Evolutionary conservation across 2,888 invertebrate genomes (phyloP), one percentile per base, ranked within the genome.

Genomic region (Heteromurus nitidus): DNA sequence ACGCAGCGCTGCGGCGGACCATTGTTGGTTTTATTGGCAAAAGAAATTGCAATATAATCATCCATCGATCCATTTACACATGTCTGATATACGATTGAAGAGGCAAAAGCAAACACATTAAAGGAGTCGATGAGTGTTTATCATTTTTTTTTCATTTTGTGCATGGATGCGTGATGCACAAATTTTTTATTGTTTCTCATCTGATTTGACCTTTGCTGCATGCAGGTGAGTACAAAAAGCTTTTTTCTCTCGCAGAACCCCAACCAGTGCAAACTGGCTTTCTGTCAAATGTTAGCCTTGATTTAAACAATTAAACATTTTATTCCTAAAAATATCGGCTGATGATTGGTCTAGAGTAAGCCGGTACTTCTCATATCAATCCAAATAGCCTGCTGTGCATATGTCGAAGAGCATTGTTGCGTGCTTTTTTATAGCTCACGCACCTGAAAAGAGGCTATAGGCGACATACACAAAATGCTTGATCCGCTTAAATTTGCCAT

Each of bases 141-240:
- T 36, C 13, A 9, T 3, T 36, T 36, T 5, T 44, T 50, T 50
- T n/a, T 20, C 50, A 58, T 60, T 70, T 70, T 60, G 70, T 58
- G 70, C 70, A 70, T 70, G 70, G 58, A 58, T 70, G 70, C 70
- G 44, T 70, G 70, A 58, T 70, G 58, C 58, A 60, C 69, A 47
- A 18, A 58, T 13, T 31, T 31, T 44, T 68, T 68, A 47, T 36
- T 58, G n/a, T 70, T 58, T 70, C 42, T 18, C 58, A 60, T 60
- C 44, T 3, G 1, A 16, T 2, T 50, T 20, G 36, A 36, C 5
- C 13, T 18, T 50, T 18, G 16, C 9, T n/a, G 50, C 9, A 18
- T 3, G 47, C 47, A n/a, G 3, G 20, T 3, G 20, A 50, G 20
- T 9, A 1, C 9, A 50, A n/a, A 50, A 47, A 47, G 18, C 20